These are phyloP conservation scores for Phoebastria nigripes DNA, from an alignment of 2,797 vertebrate species.

Conservation along the genomic window DNA sequence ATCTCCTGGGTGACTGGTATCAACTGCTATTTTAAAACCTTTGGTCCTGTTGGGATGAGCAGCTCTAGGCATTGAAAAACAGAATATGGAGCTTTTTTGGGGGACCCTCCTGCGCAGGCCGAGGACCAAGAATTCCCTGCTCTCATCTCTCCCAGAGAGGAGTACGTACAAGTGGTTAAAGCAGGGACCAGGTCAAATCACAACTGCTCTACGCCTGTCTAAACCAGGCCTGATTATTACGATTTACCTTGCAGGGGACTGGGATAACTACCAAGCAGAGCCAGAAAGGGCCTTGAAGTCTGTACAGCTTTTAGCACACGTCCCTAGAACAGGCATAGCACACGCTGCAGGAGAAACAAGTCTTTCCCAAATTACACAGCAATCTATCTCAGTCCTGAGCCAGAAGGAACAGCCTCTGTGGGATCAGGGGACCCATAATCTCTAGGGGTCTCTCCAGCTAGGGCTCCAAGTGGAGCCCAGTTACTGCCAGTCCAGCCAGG, in stretches of 20 bases:
- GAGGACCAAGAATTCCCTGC: background rate
- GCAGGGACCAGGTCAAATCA: background rate
- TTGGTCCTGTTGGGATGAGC: background rate
- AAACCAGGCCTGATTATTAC: background rate
- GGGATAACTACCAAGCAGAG: background rate
- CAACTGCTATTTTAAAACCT: background rate
- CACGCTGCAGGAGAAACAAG: background rate
- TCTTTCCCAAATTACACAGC: background rate
- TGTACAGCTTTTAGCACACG: background rate
- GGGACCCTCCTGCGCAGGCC: rapidly evolving
- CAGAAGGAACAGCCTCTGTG: background rate
- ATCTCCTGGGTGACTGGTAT: background rate
- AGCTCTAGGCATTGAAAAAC: background rate
- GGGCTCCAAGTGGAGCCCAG: background rate
- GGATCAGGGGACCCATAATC: background rate
- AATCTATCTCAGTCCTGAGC: background rate
- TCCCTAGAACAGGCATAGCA: background rate
- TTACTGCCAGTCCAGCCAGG: background rate
- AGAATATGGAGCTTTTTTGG: background rate
- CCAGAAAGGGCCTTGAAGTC: background rate
- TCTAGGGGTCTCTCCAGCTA: background rate
- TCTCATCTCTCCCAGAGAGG: background rate
- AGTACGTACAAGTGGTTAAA: background rate
- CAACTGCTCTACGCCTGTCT: background rate
- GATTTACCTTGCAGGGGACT: constrained; percentile 11